These are phyloP conservation scores for Chlorospingus semifuscus DNA, from an alignment of 2,797 vertebrate genomes.

Conservation along the genomic window DNA sequence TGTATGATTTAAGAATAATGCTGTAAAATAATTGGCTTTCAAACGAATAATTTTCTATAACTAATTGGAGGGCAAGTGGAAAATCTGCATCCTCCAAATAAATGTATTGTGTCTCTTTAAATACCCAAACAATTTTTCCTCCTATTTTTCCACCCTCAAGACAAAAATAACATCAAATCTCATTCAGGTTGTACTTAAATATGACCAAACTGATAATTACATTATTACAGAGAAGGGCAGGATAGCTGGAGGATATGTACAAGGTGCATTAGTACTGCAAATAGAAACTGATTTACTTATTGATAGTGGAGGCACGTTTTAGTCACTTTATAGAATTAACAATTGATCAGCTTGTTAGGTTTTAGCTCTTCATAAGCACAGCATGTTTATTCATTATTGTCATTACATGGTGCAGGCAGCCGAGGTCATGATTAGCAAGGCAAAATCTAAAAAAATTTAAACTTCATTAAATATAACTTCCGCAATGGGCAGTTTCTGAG, in stretches of 20 bases:
- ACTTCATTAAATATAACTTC: slow-evolving; percentile 36
- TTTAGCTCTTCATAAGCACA: slow-evolving; percentile 75
- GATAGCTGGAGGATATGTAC: slow-evolving; percentile 59
- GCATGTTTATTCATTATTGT: slow-evolving; percentile 86
- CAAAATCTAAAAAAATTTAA: slow-evolving; percentile 44
- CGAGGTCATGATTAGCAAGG: slow-evolving; percentile 75
- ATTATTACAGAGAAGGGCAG: slow-evolving; percentile 47
- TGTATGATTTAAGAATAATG: slow-evolving; percentile 36
- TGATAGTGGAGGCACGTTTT: slow-evolving; percentile 87
- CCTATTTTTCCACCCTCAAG: not conserved
- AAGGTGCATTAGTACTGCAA: slow-evolving; percentile 76
- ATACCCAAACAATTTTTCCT: slow-evolving; percentile 26
- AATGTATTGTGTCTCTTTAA: slow-evolving; percentile 34
- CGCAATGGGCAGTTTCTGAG: not conserved
- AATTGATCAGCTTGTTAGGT: slow-evolving; percentile 87
- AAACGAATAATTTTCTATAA: slow-evolving; percentile 29
- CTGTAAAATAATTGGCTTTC: slow-evolving; percentile 42
- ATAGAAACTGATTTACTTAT: slow-evolving; percentile 87
- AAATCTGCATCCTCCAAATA: slow-evolving; percentile 13
- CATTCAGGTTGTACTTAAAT: slow-evolving; percentile 36
- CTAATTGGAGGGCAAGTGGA: slow-evolving; percentile 50
- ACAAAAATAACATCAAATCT: slow-evolving; percentile 43
- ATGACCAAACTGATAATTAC: slow-evolving; percentile 44
- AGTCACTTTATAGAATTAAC: slow-evolving; percentile 92
- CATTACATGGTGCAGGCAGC: slow-evolving; percentile 75